Evolutionary conservation across 37 sponge, comb jelly and placozoan species (phyloP).

Genomic region (Haliclona indistincta): DNA sequence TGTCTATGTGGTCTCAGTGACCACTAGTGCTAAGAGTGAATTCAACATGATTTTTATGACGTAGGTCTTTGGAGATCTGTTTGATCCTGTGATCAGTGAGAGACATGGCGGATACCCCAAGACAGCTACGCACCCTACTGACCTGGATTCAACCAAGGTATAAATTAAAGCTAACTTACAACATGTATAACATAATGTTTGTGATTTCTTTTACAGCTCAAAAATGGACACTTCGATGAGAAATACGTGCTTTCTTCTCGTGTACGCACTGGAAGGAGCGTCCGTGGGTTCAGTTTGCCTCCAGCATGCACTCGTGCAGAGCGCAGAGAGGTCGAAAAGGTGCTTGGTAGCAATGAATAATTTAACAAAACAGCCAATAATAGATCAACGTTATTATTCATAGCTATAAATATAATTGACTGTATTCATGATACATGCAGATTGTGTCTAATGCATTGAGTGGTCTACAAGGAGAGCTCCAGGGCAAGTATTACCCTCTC

Average conservation of each 20-base stretch:
- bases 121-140: slow-evolving; percentile 46
- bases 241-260: slow-evolving; percentile 67
- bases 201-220: neutral
- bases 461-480: slow-evolving; percentile 21
- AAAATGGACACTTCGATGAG: slow-evolving; percentile 29
- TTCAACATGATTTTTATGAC: neutral
- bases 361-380: too few relatives aligned
- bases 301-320: slow-evolving; percentile 69
- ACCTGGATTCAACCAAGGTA: slow-evolving; percentile 50
- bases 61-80: slow-evolving; percentile 36
- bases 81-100: slow-evolving; percentile 43
- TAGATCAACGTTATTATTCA: too few relatives aligned
- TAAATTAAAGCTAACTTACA: neutral
- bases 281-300: slow-evolving; percentile 74
- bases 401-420: neutral
- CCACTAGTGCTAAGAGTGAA: too few relatives aligned
- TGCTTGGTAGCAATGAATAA: too few relatives aligned
- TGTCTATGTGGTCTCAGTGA: too few relatives aligned
- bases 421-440: neutral
- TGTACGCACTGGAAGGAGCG: slow-evolving; percentile 63
- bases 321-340: slow-evolving; percentile 72
- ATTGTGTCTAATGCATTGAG: slow-evolving; percentile 25
- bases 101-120: slow-evolving; percentile 55
- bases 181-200: neutral
- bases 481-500: slow-evolving; percentile 76